Evolutionary conservation across 2,888 invertebrate genomes (phyloP).

Genomic region (Plusia festucae): DNA sequence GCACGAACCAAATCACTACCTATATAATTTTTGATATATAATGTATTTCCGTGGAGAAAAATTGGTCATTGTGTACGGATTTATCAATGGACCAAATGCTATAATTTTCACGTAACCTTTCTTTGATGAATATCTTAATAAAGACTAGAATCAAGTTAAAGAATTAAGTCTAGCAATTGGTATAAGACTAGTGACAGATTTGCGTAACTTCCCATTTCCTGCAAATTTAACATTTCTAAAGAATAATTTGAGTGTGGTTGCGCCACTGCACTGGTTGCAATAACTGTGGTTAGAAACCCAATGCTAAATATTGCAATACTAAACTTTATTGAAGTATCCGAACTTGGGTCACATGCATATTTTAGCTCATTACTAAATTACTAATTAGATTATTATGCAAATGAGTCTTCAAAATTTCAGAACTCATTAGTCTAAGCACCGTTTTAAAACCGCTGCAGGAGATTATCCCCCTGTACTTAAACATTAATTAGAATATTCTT

Average conservation of each 20-base stretch:
- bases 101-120: slow-evolving; percentile 6
- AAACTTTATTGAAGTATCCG: slow-evolving; percentile 27
- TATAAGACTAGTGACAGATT: slow-evolving; percentile 31
- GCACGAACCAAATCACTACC: slow-evolving; percentile 41
- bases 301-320: slow-evolving; percentile 54
- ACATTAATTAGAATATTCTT: not conserved
- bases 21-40: slow-evolving; percentile 39
- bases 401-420: slow-evolving; percentile 6
- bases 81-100: slow-evolving; percentile 19
- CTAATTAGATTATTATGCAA: slow-evolving; percentile 20
- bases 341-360: slow-evolving; percentile 33
- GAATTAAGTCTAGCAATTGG: slow-evolving; percentile 10
- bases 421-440: not conserved
- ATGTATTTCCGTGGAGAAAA: slow-evolving; percentile 16
- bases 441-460: not conserved
- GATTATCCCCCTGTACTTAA: too few species aligned
- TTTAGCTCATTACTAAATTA: slow-evolving; percentile 17
- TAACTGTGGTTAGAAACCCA: slow-evolving; percentile 65
- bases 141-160: not conserved
- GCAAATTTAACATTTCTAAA: slow-evolving; percentile 48
- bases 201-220: slow-evolving; percentile 48
- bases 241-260: slow-evolving; percentile 43
- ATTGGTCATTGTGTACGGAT: slow-evolving; percentile 22
- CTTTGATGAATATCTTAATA: slow-evolving; percentile 20
- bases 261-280: slow-evolving; percentile 34